Evolutionary conservation across 1,140 invertebrate genomes (phyloP), one percentile per base, ranked within the genome.

Genomic region (Cephus cinctus): DNA sequence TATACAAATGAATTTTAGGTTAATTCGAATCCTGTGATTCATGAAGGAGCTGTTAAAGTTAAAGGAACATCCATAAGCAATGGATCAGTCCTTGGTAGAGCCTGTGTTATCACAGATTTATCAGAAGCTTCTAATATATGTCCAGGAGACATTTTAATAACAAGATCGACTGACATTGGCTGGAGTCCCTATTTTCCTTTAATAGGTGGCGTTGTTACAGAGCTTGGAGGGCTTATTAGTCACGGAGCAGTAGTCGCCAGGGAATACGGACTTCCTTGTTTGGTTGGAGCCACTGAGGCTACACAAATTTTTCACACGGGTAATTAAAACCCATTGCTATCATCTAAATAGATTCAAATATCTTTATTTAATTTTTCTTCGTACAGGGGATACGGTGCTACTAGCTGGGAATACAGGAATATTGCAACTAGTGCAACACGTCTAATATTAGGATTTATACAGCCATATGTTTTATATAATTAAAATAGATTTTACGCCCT

Each of bases 141-240:
- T 47, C 57, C 71, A 52, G 88, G 87, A 2, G 90, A 94, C 62
- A 83, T 94, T 52, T 73, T 94, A 31, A 85, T 94, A 46, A 91
- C 90, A 0, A 76, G 81, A 44, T 81, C 81, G 14, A 94, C 90
- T 0, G 90, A 94, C 63, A 88, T 94, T 46, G 90, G 86, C 11
- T 94, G 91, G 91, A 86, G 86, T 12, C 90, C 90, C 1, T 93
- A 91, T 66, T 94, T 94, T 62, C 89, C 90, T 0, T 76, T 94
- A 5, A 67, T 94, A 4, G 73, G 79, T 2, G 92, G 90, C 12
- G 80, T 94, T 9, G 86, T 92, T 3, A 94, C 90, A 0, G 91
- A 94, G 73, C 73, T 92, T 4, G 91, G 90, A 14, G 90, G 92
- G 31, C 78, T 93, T 1, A 84, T 94, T 50, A 92, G 89, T 30